phyloP scores from a whole-genome alignment of 2,888 invertebrate genomes.

The Leptogaster cylindrica region DNA sequence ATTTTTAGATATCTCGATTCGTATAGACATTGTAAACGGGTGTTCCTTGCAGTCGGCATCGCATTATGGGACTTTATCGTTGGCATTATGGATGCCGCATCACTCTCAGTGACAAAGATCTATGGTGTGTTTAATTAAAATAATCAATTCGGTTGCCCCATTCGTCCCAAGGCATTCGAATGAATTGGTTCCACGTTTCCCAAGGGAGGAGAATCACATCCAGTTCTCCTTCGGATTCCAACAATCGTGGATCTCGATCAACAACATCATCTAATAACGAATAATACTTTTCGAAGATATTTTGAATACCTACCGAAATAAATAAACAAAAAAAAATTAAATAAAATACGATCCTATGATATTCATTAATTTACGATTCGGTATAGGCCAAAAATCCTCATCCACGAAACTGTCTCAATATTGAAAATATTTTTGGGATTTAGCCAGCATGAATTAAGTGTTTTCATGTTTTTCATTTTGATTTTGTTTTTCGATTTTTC shows the following conservation, averaged over 20 bases:
- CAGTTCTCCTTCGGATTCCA: too few relatives aligned
- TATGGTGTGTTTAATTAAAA: constrained; percentile 45
- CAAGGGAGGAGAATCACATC: neutral
- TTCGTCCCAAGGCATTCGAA: neutral
- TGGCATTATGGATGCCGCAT: constrained; percentile 31
- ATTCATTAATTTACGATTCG: constrained; percentile 11
- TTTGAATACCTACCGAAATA: neutral
- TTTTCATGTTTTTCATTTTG: constrained; percentile 30
- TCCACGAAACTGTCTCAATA: constrained; percentile 11
- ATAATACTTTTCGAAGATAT: neutral
- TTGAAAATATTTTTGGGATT: constrained; percentile 34
- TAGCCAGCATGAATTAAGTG: constrained; percentile 28
- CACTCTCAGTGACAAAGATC: constrained; percentile 39
- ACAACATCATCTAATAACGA: too few relatives aligned
- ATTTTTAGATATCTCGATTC: constrained; percentile 24
- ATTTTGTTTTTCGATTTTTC: constrained; percentile 38
- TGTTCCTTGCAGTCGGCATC: neutral
- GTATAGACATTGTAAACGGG: constrained; percentile 16
- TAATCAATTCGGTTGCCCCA: constrained; percentile 43
- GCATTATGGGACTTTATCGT: constrained; percentile 36
- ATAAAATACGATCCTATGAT: neutral
- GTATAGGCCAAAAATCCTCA: neutral
- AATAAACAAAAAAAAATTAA: neutral
- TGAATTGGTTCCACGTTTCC: constrained; percentile 23
- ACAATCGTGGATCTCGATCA: too few relatives aligned